Evolutionary conservation across 1,140 invertebrate species (phyloP), one percentile per base, ranked within the genome.

Genomic region (Drosophila tropicalis): DNA sequence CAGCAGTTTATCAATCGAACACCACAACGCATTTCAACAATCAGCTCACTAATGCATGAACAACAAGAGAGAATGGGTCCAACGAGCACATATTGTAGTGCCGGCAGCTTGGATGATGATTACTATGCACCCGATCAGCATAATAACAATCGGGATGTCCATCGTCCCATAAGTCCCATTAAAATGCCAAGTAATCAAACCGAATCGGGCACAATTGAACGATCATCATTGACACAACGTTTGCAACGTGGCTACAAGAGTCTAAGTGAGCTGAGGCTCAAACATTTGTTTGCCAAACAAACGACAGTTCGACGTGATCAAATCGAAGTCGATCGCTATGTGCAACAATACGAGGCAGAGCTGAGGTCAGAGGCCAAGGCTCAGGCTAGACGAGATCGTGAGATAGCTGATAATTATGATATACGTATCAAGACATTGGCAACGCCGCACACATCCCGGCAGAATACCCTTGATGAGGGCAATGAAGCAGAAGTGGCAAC

Each of bases 351-450:
- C 5, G 83, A 92, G 67, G 70, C 76, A n/a, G 91, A 92, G 4
- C 74, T 79, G 5, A 64, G 62, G 0, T 56, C 68, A 0, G 85
- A 90, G 62, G 71, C 81, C 12, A 51, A 55, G 61, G 75, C 66
- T 5, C 66, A 83, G 68, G 74, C 72, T 6, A 76, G 65, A 0
- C 56, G 70, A 7, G 87, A 91, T 65, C 79, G 72, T 0, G 61
- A 90, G 15, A 90, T 91, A 36, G 90, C 90, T 22, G 90, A 91
- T 39, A 90, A 91, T 58, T 91, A 91, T 39, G 67, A 70, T 5
- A 87, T 91, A 47, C 68, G 85, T n/a, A 85, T 92, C 17, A 76
- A 62, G 4, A 86, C 69, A 3, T n/a, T 89, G 34, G 34, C 41
- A 3, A 25, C 34, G 34, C 22, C 22, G 22, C 22, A 25, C 3